Base-by-base conservation (phyloP, 2,113 vertebrate species). In the Aplodontia rufa region DNA sequence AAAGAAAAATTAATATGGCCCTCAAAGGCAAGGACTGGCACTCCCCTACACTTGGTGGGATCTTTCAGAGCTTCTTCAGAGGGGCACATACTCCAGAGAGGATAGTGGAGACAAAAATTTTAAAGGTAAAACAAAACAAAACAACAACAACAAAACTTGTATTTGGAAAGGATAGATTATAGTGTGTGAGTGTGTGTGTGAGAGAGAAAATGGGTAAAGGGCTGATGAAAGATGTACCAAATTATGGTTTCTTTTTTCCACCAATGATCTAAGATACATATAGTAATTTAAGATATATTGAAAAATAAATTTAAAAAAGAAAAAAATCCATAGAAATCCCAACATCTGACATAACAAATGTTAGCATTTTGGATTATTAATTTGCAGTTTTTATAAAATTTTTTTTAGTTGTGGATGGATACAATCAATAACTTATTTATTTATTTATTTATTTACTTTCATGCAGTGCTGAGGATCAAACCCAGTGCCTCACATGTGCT, bases 251-350 rank as follows among this genome's bases (percentile, higher is more conserved):
- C 35, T 24, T 45, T 74, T 85, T 84, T 71, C 20, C 32, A 42
- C n/a, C 28, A 90, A 13, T 64, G 69, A 37, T 35, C 22, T 76
- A 85, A 79, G n/a, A n/a, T n/a, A n/a, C n/a, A n/a, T n/a, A 32
- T 72, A 51, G n/a, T 68, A 32, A 86, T 87, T 87, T 95, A 62
- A 79, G 62, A 24, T 58, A 93, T 4, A 32, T 92, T 74, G n/a
- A 32, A 81, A 91, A 89, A 51, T 85, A 93, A 62, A 69, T 49
- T 74, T 91, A 64, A 95, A 75, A n/a, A n/a, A n/a, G 55, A 87
- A 91, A 78, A 82, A 64, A 79, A 55, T 45, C 53, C 74, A 14
- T 76, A 49, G 13, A n/a, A 95, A 96, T 55, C 16, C 35, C 49
- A 89, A 60, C 14, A 83, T 74, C 32, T 62, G n/a, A 6, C 71